phyloP scores from a whole-genome alignment of 2,113 vertebrate species.

The Heteronetta atricapilla region DNA sequence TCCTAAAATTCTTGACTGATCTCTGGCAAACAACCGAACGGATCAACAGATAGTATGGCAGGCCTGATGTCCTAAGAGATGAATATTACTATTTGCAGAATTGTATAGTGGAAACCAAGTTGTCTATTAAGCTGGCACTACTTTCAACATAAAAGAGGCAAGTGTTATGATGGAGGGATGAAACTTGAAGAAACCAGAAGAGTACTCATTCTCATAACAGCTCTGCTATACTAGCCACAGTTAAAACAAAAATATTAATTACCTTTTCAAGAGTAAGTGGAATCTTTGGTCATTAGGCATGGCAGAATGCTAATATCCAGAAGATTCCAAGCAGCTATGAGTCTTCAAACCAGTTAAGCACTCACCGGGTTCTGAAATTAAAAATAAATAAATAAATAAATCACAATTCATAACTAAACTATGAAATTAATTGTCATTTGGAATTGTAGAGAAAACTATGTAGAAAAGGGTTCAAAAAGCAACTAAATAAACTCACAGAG shows the following conservation, averaged over 20 bases:
- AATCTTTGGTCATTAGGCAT: not conserved
- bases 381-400: not conserved
- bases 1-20: not conserved
- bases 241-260: not conserved
- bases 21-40: not conserved
- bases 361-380: not conserved
- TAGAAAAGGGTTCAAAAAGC: not conserved
- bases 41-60: not conserved
- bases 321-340: not conserved
- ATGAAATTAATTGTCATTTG: not conserved
- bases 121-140: not conserved
- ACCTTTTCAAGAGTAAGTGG: not conserved
- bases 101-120: not conserved
- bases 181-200: not conserved
- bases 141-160: not conserved
- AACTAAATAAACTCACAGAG: not conserved
- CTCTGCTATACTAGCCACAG: not conserved
- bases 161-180: not conserved
- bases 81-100: not conserved
- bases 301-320: not conserved
- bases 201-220: not conserved
- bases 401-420: not conserved
- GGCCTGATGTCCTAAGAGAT: not conserved
- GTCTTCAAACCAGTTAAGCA: not conserved
- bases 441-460: not conserved